Percentiles rank a stretch among this genome's conserved stretches.
Evolutionary conservation across 1,140 invertebrate species (phyloP).

Genomic region (Lepidurus arcticus): DNA sequence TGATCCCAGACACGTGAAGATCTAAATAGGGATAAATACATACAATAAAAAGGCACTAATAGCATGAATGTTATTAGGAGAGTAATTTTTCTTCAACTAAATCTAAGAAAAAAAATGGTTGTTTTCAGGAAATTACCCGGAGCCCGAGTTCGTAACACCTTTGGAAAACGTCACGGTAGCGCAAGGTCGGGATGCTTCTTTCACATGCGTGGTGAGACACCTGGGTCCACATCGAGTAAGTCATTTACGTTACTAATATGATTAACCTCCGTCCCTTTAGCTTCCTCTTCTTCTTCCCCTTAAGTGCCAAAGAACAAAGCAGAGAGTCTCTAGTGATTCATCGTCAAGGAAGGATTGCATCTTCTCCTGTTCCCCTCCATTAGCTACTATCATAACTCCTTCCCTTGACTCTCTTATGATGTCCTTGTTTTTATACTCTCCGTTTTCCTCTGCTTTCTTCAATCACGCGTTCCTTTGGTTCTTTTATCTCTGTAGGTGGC

Average conservation of each 20-base stretch:
- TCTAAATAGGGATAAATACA: too few species aligned
- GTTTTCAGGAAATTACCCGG: constrained; percentile 39
- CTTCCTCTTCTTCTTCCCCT: not conserved
- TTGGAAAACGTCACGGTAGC: constrained; percentile 80
- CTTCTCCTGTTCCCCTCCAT: too few species aligned
- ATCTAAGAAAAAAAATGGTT: not conserved
- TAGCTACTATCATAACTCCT: not conserved
- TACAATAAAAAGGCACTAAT: too few species aligned
- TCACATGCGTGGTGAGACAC: constrained; percentile 84
- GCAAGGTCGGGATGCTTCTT: constrained; percentile 77
- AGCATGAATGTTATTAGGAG: too few species aligned
- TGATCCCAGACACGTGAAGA: too few species aligned
- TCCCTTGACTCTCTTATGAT: constrained; percentile 12
- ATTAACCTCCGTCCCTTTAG: constrained; percentile 5
- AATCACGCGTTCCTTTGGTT: not conserved
- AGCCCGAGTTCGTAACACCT: constrained; percentile 76
- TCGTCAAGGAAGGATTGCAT: not conserved
- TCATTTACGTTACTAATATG: constrained; percentile 41
- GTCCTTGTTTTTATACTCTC: not conserved
- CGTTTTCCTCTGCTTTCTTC: too few species aligned
- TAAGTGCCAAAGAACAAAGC: not conserved
- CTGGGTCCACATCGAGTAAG: constrained; percentile 87
- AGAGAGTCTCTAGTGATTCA: not conserved
- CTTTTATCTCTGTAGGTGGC: constrained; percentile 58
- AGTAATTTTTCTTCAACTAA: not conserved